Percentiles rank a stretch among this genome's conserved stretches.
phyloP scores from a whole-genome alignment of 2,888 invertebrate species.

The Troglohyphantes excavatus region DNA sequence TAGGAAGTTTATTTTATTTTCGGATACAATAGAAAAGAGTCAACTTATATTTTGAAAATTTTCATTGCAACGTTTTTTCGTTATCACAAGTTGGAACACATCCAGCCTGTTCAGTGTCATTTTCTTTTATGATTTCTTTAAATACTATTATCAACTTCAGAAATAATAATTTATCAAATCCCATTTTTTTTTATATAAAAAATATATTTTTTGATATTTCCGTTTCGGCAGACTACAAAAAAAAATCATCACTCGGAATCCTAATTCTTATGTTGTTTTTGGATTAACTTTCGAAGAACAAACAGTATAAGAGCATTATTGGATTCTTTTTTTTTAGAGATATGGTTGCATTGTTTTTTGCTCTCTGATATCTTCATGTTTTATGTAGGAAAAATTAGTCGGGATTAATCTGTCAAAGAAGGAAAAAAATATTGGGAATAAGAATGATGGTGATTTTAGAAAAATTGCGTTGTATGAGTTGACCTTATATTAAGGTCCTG shows the following conservation, averaged over 20 bases:
- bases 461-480: too few species aligned
- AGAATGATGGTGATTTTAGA: too few species aligned
- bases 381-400: not conserved
- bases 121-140: not conserved
- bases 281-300: not conserved
- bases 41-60: not conserved
- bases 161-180: constrained; percentile 20
- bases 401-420: not conserved
- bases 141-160: constrained; percentile 15
- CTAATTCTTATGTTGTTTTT: not conserved
- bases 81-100: not conserved
- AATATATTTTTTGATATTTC: not conserved
- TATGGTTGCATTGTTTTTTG: not conserved
- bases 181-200: not conserved
- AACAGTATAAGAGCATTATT: not conserved
- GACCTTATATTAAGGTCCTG: too few species aligned
- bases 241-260: not conserved
- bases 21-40: not conserved
- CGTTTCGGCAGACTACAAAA: too few species aligned
- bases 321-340: not conserved
- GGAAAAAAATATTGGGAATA: too few species aligned
- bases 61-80: not conserved
- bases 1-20: not conserved
- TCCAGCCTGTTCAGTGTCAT: not conserved
- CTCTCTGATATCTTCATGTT: not conserved